A percentile compares a stretch with the other conserved stretches of the same genome.
Evolutionary conservation across 2,888 invertebrate genomes (phyloP).

Genomic region (Caenorhabditis virilis): DNA sequence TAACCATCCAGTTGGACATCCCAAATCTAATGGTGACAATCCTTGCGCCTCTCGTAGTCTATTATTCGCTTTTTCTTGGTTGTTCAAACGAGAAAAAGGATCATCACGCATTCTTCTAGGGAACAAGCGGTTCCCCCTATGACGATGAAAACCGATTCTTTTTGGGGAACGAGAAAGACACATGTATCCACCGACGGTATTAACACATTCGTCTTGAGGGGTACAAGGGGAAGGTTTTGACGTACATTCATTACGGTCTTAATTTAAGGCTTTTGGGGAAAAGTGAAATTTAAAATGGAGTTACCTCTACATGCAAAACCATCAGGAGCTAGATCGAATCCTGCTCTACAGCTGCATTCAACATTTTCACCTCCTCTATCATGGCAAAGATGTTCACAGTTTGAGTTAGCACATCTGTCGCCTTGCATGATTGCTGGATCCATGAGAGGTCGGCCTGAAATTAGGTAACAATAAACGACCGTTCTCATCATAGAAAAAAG

Average conservation of each 20-base stretch:
- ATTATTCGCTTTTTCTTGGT: slow-evolving; percentile 5
- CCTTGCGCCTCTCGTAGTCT: not conserved
- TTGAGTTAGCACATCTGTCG: slow-evolving; percentile 56
- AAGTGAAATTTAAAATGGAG: too few relatives aligned
- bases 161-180: slow-evolving; percentile 71
- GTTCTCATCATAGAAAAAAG: too few relatives aligned
- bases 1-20: slow-evolving; percentile 34
- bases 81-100: slow-evolving; percentile 27
- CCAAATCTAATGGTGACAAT: slow-evolving; percentile 8
- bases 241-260: slow-evolving; percentile 44
- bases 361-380: slow-evolving; percentile 57
- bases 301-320: slow-evolving; percentile 65
- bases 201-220: slow-evolving; percentile 49
- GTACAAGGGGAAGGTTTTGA: slow-evolving; percentile 25
- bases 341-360: slow-evolving; percentile 64
- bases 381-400: slow-evolving; percentile 67
- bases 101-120: slow-evolving; percentile 36
- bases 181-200: slow-evolving; percentile 76
- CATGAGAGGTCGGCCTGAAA: slow-evolving; percentile 33
- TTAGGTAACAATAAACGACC: too few relatives aligned
- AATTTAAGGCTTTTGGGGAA: too few relatives aligned
- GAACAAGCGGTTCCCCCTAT: slow-evolving; percentile 16
- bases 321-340: slow-evolving; percentile 64
- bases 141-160: slow-evolving; percentile 18
- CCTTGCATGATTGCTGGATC: slow-evolving; percentile 45